Evolutionary conservation across 1,140 invertebrate genomes (phyloP), one percentile per base, ranked within the genome.

Genomic region (Stegodyphus mimosarum): DNA sequence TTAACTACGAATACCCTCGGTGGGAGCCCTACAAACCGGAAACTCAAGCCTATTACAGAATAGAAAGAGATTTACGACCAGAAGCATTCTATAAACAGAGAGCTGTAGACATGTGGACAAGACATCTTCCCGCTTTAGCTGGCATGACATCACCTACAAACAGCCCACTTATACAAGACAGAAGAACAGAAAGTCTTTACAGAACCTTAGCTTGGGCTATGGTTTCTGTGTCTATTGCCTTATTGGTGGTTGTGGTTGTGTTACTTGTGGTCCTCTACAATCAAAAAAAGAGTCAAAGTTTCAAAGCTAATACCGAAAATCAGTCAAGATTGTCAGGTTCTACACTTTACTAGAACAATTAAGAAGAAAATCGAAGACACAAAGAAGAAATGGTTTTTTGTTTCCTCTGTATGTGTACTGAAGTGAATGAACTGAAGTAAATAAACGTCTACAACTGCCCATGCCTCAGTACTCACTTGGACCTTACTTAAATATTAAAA

Each of bases 291-390:
- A 86, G 86, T n/a, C 87, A 88, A 75, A 88, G 76, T 49, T 89
- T 89, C 80, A 88, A 84, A 48, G 87, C 88, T 53, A 77, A 75
- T 15, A 72, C 85, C 0, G 78, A 83, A 55, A 84, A 80, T 7
- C 76, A 81, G 17, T 87, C 87, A 2, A 73, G 86, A 18, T 17
- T 87, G 7, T 87, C 86, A 4, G 86, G 81, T 9, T 87, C 88
- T 15, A 83, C 76, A 49, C 52, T 91, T 87, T 88, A 89, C 87
- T 86, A 87, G 90, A 91, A 18, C n/a, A n/a, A n/a, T n/a, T n/a
- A n/a, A n/a, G n/a, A 33, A 33, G 33, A 33, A 33, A 33, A 33
- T 33, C 33, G 33, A 33, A 33, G 33, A 33, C 33, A 33, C 33
- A 33, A 33, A 3, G 33, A 1, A 33, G 33, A 3, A 33, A 1